phyloP scores from a whole-genome alignment of 2,888 invertebrate genomes.

The Schizotus pectinicornis region DNA sequence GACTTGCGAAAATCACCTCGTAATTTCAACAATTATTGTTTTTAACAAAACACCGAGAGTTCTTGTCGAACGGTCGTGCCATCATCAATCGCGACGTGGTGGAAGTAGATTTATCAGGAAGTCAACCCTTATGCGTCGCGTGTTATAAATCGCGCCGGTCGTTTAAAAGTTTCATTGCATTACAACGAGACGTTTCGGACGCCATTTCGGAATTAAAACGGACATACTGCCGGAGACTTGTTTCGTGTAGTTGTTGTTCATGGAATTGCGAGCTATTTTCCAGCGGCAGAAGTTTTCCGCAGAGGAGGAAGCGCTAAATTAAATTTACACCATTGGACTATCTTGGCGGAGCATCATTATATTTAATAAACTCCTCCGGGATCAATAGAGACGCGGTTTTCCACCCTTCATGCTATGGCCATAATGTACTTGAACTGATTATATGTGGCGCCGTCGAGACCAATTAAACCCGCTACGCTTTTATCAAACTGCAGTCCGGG shows the following conservation, averaged over 20 bases:
- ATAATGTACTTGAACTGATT: slow-evolving; percentile 39
- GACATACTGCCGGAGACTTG: slow-evolving; percentile 5
- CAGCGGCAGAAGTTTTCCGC: no score
- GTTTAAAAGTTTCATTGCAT: slow-evolving; percentile 45
- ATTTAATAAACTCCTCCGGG: slow-evolving; percentile 44
- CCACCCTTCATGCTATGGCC: slow-evolving; percentile 30
- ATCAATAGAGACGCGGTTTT: slow-evolving; percentile 37
- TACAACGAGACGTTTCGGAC: slow-evolving; percentile 40
- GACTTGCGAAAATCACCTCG: no score
- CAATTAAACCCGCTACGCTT: slow-evolving; percentile 37
- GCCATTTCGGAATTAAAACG: slow-evolving; percentile 46
- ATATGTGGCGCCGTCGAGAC: slow-evolving; percentile 42
- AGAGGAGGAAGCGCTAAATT: no score
- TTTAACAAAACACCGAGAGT: no score
- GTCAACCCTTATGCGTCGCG: slow-evolving; percentile 27
- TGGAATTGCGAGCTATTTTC: no score
- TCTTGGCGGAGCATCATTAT: slow-evolving; percentile 29
- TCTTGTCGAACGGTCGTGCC: slow-evolving; percentile 22
- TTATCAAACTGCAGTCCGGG: no score
- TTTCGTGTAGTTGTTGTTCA: no score
- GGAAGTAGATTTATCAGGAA: slow-evolving; percentile 39
- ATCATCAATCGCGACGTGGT: slow-evolving; percentile 37
- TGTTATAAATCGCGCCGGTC: slow-evolving; percentile 40
- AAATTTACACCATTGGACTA: no score
- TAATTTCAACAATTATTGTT: no score